Evolutionary conservation across 2,113 vertebrate genomes (phyloP).

Genomic region (Tachycineta bicolor): DNA sequence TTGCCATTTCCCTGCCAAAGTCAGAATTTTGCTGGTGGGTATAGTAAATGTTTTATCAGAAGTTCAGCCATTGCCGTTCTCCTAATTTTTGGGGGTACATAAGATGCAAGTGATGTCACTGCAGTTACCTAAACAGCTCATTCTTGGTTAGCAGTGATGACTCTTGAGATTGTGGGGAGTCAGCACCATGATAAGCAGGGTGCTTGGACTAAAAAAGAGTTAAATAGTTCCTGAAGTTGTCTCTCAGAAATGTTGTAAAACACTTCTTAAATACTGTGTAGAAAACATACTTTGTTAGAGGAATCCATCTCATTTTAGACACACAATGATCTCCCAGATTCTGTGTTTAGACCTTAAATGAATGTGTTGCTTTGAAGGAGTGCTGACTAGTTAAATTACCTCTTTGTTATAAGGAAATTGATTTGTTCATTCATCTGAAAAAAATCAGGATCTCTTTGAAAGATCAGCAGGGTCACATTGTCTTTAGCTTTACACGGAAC

Average conservation of each 20-base stretch:
- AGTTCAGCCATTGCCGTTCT: not conserved
- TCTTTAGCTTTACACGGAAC: not conserved
- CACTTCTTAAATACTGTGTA: not conserved
- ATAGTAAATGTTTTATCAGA: not conserved
- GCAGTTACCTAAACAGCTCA: not conserved
- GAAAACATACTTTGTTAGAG: not conserved
- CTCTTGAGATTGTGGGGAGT: not conserved
- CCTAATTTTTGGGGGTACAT: not conserved
- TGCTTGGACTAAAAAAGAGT: not conserved
- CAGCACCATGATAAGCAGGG: not conserved
- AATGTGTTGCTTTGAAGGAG: slow-evolving; percentile 27
- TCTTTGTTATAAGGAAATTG: slow-evolving; percentile 48
- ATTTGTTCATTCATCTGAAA: slow-evolving; percentile 37
- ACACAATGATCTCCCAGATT: not conserved
- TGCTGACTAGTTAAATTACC: slow-evolving; percentile 34
- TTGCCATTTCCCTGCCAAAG: not conserved
- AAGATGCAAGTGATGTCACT: not conserved
- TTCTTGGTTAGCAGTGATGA: not conserved
- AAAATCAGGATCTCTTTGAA: slow-evolving; percentile 31
- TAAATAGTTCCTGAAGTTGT: not conserved
- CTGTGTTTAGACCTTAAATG: slow-evolving; percentile 3
- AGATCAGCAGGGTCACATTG: slow-evolving; percentile 10
- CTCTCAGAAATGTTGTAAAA: not conserved
- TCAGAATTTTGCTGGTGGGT: not conserved
- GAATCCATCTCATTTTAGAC: not conserved